Percentiles rank a stretch among this genome's conserved stretches.
These are phyloP conservation scores for Alviniconcha strummeri DNA, from an alignment of 2,888 invertebrate species.

Conservation along the genomic window DNA sequence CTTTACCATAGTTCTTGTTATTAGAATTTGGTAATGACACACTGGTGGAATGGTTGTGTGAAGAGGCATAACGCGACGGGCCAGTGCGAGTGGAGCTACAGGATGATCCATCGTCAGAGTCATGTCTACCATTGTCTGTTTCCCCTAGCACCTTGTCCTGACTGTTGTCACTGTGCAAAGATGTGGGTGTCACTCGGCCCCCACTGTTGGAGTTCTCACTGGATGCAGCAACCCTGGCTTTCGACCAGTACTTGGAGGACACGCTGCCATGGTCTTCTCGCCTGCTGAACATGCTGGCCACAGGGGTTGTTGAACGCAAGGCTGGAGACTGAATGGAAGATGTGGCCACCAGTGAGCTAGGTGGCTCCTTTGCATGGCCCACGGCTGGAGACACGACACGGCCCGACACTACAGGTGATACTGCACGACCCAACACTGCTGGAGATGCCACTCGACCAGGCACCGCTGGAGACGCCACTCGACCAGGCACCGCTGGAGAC, in stretches of 20 bases:
- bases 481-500: neutral
- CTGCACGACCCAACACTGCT: neutral
- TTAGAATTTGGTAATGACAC: slow-evolving; percentile 42
- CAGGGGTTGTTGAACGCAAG: neutral
- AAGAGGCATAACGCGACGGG: slow-evolving; percentile 34
- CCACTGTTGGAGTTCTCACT: slow-evolving; percentile 42
- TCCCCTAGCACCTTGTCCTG: slow-evolving; percentile 38
- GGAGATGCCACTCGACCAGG: neutral
- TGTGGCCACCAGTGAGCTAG: neutral
- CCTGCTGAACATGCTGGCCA: neutral
- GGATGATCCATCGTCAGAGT: slow-evolving; percentile 28
- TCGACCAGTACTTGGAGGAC: neutral
- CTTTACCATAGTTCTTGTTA: slow-evolving; percentile 46
- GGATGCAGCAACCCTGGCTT: neutral
- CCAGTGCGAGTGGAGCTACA: slow-evolving; percentile 21
- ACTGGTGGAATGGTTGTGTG: slow-evolving; percentile 49
- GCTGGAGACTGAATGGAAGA: neutral
- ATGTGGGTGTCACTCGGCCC: slow-evolving; percentile 41
- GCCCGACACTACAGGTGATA: neutral
- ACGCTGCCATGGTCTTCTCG: neutral
- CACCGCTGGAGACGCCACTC: slow-evolving; percentile 2
- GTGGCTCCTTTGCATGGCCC: neutral
- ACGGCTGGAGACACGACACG: slow-evolving; percentile 11
- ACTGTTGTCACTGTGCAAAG: slow-evolving; percentile 41
- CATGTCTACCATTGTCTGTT: slow-evolving; percentile 31